Conservation (phyloP, 2,113 vertebrate genomes). For the Illadopsis cleaveri region DNA sequence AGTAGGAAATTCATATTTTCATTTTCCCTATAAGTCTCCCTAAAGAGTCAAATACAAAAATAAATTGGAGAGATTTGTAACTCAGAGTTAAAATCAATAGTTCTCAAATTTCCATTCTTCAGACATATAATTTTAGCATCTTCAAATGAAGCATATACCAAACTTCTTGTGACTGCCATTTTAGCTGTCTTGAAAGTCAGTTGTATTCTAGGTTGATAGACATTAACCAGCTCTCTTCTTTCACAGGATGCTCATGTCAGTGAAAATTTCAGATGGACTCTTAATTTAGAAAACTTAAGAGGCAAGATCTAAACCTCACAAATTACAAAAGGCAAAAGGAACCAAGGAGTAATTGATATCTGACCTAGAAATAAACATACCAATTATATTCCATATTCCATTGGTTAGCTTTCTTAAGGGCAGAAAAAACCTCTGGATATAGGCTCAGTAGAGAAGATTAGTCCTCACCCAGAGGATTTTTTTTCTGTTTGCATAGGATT, state of each 20-base stretch:
- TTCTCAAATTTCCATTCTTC: neutral
- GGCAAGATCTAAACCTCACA: neutral
- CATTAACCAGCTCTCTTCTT: neutral
- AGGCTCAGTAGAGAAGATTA: neutral
- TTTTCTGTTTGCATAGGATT: constrained; percentile 15
- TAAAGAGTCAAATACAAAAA: neutral
- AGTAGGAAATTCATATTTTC: neutral
- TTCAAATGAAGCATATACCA: neutral
- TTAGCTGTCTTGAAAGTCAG: neutral
- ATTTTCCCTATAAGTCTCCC: neutral
- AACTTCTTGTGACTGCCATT: neutral
- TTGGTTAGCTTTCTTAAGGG: neutral
- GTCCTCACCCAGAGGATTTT: neutral
- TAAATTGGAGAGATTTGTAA: neutral
- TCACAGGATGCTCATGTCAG: neutral
- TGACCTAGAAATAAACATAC: neutral
- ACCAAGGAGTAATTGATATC: neutral
- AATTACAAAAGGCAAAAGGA: neutral
- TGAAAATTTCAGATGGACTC: neutral
- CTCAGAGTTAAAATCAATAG: neutral
- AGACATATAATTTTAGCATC: neutral
- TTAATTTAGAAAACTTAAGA: neutral
- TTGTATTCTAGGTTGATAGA: neutral
- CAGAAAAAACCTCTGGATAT: neutral
- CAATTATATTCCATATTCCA: neutral